Evolutionary conservation across 1,140 invertebrate genomes (phyloP), one percentile per base, ranked within the genome.

Genomic region (Drosophila varians): DNA sequence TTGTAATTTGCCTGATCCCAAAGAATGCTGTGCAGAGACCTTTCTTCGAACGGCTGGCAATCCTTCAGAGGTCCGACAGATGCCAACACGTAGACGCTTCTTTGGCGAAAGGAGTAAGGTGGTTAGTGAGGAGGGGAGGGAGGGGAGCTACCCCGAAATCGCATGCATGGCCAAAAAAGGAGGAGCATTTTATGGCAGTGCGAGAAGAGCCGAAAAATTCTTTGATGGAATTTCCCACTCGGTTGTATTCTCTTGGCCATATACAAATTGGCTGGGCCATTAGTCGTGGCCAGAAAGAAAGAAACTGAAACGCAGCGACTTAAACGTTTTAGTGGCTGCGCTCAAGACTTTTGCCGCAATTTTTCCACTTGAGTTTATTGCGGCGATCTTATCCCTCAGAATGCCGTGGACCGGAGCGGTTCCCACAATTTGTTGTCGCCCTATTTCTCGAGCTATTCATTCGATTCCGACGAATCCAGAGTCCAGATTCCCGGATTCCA

Each of bases 321-420:
- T 87, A 87, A 87, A 87, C 82, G 82, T 87, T 87, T 87, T 86
- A 86, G 79, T 84, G 79, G 74, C 79, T 84, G 61, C 79, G 79
- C 70, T 83, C 84, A 80, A 80, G 65, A 75, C 49, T 66, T 79
- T 78, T 79, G 76, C 74, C 70, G 73, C 77, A 82, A 80, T 64
- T 73, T 80, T 70, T 68, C 64, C 64, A 68, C 64, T 68, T 68
- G 61, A 73, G 77, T 82, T 77, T 82, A 82, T 80, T 82, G 61
- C 70, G 47, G 77, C 62, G n/a, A 74, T 83, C 72, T 72, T 75
- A 57, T 61, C 36, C 42, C 47, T 46, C 40, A 70, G 51, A 34
- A 8, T 26, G 38, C 6, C 12, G 21, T 8, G 21, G 26, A 23
- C n/a, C 11, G 2, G 12, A 52, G 25, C 11, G 47, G 31, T 86